Conservation (phyloP, 2,888 invertebrate genomes). For the Microdon myrmicae region DNA sequence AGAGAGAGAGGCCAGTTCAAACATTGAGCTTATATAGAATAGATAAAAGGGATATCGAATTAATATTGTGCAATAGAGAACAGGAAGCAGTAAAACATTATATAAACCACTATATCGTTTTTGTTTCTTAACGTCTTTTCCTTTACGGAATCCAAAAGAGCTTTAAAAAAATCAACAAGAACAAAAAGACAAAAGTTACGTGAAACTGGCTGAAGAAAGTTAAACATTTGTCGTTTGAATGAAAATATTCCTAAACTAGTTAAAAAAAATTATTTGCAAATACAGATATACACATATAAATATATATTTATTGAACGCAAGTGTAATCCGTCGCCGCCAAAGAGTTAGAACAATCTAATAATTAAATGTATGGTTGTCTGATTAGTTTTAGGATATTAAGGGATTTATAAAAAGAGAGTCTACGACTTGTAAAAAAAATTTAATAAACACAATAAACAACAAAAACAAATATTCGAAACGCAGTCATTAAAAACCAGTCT, state of each 20-base stretch:
- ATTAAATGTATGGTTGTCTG: slow-evolving; percentile 37
- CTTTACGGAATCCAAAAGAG: slow-evolving; percentile 33
- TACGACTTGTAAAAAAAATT: slow-evolving; percentile 6
- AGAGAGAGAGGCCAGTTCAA: no score
- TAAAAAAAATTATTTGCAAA: slow-evolving; percentile 8
- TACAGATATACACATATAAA: slow-evolving; percentile 19
- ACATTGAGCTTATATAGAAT: slow-evolving; percentile 43
- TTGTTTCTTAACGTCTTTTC: background rate
- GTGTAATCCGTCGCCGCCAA: slow-evolving; percentile 52
- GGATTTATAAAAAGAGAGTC: background rate
- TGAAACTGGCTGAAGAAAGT: background rate
- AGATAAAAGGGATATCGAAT: slow-evolving; percentile 21
- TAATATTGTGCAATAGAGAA: slow-evolving; percentile 44
- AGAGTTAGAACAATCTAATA: slow-evolving; percentile 45
- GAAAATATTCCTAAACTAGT: slow-evolving; percentile 38
- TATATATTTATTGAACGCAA: slow-evolving; percentile 11
- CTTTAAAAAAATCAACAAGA: slow-evolving; percentile 34
- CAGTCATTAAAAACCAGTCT: slow-evolving; percentile 8
- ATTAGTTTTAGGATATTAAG: slow-evolving; percentile 5
- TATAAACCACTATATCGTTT: background rate
- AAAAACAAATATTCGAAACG: slow-evolving; percentile 11
- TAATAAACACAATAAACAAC: slow-evolving; percentile 3
- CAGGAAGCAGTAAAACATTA: slow-evolving; percentile 7
- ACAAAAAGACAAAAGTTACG: slow-evolving; percentile 19
- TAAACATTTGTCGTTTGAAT: slow-evolving; percentile 41